Percentiles rank a stretch among this genome's conserved stretches.
Conservation (phyloP, 2,888 invertebrate species). For the Orchesella flavescens region DNA sequence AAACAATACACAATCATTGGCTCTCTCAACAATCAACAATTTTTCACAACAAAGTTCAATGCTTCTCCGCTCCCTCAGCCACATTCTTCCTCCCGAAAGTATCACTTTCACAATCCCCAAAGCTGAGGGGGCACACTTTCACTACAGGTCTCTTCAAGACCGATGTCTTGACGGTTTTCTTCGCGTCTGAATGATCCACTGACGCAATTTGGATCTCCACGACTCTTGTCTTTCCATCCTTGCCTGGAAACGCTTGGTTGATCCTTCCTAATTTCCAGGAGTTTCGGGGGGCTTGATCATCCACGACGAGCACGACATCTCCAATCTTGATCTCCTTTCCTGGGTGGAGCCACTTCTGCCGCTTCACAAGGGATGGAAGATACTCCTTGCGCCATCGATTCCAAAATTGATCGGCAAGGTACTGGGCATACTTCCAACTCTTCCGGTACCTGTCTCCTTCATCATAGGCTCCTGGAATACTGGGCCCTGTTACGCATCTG, state of each 20-base stretch:
- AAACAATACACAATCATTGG: too few species aligned
- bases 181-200: neutral
- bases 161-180: conserved; percentile 1
- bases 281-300: conserved; percentile 15
- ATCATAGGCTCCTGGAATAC: conserved; percentile 34
- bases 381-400: conserved; percentile 66
- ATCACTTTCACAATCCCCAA: neutral
- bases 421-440: conserved; percentile 59
- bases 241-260: neutral
- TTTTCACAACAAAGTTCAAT: too few species aligned
- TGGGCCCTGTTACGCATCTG: neutral
- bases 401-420: conserved; percentile 66
- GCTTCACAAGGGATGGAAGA: conserved; percentile 56
- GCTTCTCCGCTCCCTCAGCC: conserved; percentile 15
- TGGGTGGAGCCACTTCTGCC: conserved; percentile 59
- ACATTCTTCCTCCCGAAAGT: conserved; percentile 25
- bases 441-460: conserved; percentile 31
- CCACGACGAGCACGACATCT: conserved; percentile 45
- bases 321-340: conserved; percentile 37
- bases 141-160: neutral
- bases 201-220: conserved; percentile 13
- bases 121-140: conserved; percentile 24
- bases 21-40: too few species aligned
- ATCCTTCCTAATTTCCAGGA: conserved; percentile 34
- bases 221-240: conserved; percentile 13